phyloP scores from a whole-genome alignment of 2,113 vertebrate genomes.

The Chloroceryle aenea region DNA sequence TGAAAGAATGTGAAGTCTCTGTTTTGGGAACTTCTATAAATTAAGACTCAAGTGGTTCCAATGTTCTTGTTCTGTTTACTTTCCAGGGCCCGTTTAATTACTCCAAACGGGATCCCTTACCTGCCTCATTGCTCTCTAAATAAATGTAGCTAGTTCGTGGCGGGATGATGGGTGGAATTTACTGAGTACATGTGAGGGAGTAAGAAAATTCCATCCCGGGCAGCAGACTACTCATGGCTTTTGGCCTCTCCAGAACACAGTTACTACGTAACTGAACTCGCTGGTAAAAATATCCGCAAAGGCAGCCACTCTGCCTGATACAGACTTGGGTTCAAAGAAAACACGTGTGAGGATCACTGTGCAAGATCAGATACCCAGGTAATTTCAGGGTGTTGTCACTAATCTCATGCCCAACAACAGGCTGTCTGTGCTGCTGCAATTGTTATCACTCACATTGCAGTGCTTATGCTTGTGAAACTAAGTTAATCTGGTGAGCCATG shows the following conservation, averaged over 20 bases:
- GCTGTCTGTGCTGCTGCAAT: neutral
- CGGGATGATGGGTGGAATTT: neutral
- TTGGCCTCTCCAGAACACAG: neutral
- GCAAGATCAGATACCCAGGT: neutral
- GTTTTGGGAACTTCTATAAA: neutral
- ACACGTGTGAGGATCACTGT: neutral
- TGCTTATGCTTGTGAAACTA: neutral
- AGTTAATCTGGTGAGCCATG: neutral
- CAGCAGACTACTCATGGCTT: neutral
- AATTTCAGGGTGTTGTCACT: neutral
- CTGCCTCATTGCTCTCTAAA: neutral
- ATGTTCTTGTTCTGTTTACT: neutral
- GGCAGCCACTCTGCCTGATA: neutral
- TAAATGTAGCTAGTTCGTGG: neutral
- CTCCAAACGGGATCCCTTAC: neutral
- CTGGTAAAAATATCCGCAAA: neutral
- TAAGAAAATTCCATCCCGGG: neutral
- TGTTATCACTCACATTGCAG: neutral
- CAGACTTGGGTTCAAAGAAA: neutral
- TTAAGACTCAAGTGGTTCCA: neutral
- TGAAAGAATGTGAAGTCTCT: constrained; percentile 79
- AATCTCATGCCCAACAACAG: neutral
- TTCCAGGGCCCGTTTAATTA: neutral
- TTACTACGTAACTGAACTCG: neutral
- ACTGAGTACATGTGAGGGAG: neutral